Conservation (phyloP, 2,113 vertebrate species). For the Dasyurus viverrinus region DNA sequence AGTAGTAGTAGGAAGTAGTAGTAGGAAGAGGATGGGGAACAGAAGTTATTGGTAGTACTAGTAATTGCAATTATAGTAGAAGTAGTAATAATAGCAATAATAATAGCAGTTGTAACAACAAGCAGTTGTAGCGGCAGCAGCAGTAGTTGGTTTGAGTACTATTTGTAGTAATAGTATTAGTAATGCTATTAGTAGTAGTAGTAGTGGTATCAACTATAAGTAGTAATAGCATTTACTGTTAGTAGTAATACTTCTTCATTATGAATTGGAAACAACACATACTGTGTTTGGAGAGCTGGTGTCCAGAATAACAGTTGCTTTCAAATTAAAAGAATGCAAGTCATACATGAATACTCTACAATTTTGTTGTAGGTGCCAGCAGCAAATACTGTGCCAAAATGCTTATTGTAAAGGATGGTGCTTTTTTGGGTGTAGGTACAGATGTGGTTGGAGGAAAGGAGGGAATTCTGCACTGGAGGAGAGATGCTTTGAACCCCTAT, state of each 20-base stretch:
- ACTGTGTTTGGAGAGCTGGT: not conserved
- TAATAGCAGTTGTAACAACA: too few species aligned
- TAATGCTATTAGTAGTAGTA: not conserved
- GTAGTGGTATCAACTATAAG: not conserved
- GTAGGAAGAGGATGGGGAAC: not conserved
- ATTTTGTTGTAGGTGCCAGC: not conserved
- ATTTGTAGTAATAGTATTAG: too few species aligned
- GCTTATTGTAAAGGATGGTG: not conserved
- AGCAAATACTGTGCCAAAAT: not conserved
- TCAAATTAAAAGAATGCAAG: not conserved
- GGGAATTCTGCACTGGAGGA: not conserved
- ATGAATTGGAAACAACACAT: not conserved
- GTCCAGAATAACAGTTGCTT: not conserved
- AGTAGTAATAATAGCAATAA: not conserved
- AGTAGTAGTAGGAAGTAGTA: not conserved
- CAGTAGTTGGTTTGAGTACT: too few species aligned
- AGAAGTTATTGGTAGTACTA: not conserved
- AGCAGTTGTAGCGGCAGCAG: not conserved
- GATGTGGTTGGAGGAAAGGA: not conserved
- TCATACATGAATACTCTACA: not conserved
- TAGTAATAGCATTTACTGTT: too few species aligned
- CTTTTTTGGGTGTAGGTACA: not conserved
- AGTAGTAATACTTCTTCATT: not conserved
- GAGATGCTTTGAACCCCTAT: not conserved
- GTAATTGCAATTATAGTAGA: not conserved